Percentiles rank a stretch among this genome's conserved stretches.
phyloP scores from a whole-genome alignment of 1,140 invertebrate genomes.

The Panagrolaimus sp. region DNA sequence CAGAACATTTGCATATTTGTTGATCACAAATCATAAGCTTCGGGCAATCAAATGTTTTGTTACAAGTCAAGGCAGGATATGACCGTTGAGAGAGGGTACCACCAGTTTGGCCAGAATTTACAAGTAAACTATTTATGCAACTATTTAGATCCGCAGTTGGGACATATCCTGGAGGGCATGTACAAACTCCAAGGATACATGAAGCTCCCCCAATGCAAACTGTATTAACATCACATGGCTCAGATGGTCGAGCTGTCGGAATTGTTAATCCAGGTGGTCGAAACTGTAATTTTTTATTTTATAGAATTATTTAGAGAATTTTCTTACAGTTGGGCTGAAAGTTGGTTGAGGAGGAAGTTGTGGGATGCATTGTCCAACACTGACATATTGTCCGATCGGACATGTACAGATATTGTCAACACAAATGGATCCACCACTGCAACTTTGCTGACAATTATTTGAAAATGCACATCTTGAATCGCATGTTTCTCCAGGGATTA shows the following conservation, averaged over 20 bases:
- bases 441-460: slow-evolving; percentile 10
- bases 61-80: not conserved
- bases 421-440: slow-evolving; percentile 36
- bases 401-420: slow-evolving; percentile 46
- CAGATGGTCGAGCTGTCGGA: slow-evolving; percentile 42
- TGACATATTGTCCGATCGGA: slow-evolving; percentile 36
- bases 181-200: slow-evolving; percentile 42
- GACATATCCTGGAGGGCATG: slow-evolving; percentile 43
- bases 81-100: not conserved
- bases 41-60: not conserved
- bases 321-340: not conserved
- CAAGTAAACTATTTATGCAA: not conserved
- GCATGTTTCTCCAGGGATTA: slow-evolving; percentile 11
- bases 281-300: not conserved
- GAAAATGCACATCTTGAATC: not conserved
- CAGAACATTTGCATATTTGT: not conserved
- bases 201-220: slow-evolving; percentile 41
- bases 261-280: slow-evolving; percentile 13
- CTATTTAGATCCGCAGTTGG: slow-evolving; percentile 22
- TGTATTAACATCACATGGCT: slow-evolving; percentile 33
- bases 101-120: not conserved
- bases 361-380: not conserved
- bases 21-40: not conserved
- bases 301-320: slow-evolving; percentile 7
- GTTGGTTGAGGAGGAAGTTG: slow-evolving; percentile 22